Conservation (phyloP, 2,888 invertebrate species). For the Mantis religiosa region DNA sequence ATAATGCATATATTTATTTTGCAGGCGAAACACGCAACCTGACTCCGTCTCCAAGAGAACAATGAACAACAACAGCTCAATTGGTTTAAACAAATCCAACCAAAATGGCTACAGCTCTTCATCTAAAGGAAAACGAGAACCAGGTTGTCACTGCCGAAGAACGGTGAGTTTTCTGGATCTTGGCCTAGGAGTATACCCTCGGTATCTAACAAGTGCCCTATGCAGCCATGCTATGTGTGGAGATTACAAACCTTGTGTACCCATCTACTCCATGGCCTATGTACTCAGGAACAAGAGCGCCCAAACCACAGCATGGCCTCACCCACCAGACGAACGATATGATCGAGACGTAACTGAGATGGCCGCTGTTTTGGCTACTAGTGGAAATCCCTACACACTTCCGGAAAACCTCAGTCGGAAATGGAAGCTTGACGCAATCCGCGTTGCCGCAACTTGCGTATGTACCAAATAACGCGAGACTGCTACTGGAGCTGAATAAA, state of each 20-base stretch:
- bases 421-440: constrained; percentile 40
- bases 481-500: no score
- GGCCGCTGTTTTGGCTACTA: background rate
- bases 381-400: constrained; percentile 30
- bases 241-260: background rate
- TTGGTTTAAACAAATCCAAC: background rate
- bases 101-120: no score
- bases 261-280: background rate
- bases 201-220: background rate
- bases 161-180: background rate
- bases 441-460: constrained; percentile 44
- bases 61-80: no score
- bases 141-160: background rate
- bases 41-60: no score
- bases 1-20: no score
- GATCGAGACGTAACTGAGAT: no score
- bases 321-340: no score
- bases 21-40: no score
- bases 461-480: constrained; percentile 35
- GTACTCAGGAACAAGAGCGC: background rate
- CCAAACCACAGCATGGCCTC: no score
- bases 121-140: background rate
- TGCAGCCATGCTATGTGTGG: background rate
- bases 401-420: constrained; percentile 39
- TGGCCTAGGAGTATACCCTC: background rate